These are phyloP conservation scores for Apotomis capreana DNA, from an alignment of 2,888 invertebrate genomes.

Conservation along the genomic window DNA sequence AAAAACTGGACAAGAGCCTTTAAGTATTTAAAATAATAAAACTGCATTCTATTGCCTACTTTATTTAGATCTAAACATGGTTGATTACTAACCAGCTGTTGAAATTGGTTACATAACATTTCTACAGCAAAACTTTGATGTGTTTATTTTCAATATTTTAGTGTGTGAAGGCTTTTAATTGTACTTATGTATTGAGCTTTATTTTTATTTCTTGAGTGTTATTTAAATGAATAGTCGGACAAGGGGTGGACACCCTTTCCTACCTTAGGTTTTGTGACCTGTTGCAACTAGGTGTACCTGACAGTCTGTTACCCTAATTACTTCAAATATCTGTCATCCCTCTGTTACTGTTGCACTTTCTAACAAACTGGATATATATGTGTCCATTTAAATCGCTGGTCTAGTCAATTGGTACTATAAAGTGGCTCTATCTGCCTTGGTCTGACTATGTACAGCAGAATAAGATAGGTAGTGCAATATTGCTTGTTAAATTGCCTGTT, in stretches of 20 bases:
- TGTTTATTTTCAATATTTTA: not conserved
- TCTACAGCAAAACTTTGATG: not conserved
- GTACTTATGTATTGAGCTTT: not conserved
- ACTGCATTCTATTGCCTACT: too few species aligned
- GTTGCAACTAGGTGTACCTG: slow-evolving; percentile 25
- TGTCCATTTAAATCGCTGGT: slow-evolving; percentile 1
- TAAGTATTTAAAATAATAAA: too few species aligned
- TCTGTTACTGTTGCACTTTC: slow-evolving; percentile 26
- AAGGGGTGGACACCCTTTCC: slow-evolving; percentile 33
- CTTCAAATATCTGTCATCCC: slow-evolving; percentile 37
- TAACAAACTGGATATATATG: slow-evolving; percentile 3
- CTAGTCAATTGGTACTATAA: slow-evolving; percentile 1
- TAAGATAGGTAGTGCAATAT: slow-evolving; percentile 2
- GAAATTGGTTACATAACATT: slow-evolving; percentile 20
- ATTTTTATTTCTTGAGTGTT: not conserved
- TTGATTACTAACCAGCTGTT: slow-evolving; percentile 17
- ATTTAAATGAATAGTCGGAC: not conserved
- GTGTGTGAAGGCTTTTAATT: not conserved
- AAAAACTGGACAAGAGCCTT: not conserved
- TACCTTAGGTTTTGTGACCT: slow-evolving; percentile 26
- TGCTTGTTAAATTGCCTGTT: slow-evolving; percentile 9
- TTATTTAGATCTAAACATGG: slow-evolving; percentile 11
- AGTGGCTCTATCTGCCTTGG: slow-evolving; percentile 2
- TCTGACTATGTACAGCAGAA: not conserved
- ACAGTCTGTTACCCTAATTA: slow-evolving; percentile 17